phyloP scores from a whole-genome alignment of 2,888 invertebrate species.

The Junonia oenone region DNA sequence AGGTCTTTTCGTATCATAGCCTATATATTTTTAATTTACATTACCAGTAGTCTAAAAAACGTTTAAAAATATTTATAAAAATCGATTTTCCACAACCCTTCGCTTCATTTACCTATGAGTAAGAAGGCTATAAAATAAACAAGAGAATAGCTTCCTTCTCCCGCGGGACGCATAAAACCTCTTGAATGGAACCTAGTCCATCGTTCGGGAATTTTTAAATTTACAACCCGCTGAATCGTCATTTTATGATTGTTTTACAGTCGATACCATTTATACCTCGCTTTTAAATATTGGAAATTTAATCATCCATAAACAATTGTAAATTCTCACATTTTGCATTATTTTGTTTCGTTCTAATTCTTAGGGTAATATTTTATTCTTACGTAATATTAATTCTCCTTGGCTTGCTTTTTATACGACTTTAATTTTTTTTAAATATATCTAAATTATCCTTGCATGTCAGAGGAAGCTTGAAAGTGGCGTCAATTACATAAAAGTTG shows the following conservation, averaged over 20 bases:
- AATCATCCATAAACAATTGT: constrained; percentile 42
- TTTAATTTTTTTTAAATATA: too few species aligned
- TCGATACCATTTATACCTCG: constrained; percentile 43
- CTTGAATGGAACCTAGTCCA: constrained; percentile 44
- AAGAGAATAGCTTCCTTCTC: constrained; percentile 34
- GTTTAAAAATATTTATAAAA: constrained; percentile 43
- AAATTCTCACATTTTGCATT: background rate
- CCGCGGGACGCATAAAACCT: constrained; percentile 40
- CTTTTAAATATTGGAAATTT: constrained; percentile 55
- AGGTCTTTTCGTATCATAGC: constrained; percentile 28
- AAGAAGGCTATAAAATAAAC: constrained; percentile 38
- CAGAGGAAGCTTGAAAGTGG: too few species aligned
- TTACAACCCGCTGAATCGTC: constrained; percentile 51
- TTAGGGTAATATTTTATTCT: too few species aligned
- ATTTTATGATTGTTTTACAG: constrained; percentile 57
- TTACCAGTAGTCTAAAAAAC: constrained; percentile 39
- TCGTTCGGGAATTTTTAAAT: constrained; percentile 51
- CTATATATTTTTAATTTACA: too few species aligned
- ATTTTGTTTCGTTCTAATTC: background rate
- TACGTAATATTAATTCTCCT: too few species aligned
- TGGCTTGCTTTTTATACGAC: too few species aligned
- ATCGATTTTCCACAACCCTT: background rate
- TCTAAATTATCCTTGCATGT: too few species aligned
- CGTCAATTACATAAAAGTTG: too few species aligned
- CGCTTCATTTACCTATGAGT: constrained; percentile 30